These are phyloP conservation scores for Drosophila cracens DNA, from an alignment of 2,888 invertebrate species.

Conservation along the genomic window DNA sequence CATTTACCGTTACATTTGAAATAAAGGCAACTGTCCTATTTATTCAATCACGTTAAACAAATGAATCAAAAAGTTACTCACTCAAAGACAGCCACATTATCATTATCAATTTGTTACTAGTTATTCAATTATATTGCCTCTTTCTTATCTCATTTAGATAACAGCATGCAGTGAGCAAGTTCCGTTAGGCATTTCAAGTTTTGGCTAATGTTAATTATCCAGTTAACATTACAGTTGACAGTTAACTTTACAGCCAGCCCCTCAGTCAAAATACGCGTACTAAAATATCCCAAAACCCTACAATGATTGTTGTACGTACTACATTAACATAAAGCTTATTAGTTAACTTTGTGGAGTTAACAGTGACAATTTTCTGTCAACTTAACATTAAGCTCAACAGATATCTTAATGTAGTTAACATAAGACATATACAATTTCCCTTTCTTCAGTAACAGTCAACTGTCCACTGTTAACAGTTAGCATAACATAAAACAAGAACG, in stretches of 20 bases:
- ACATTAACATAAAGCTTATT: not conserved
- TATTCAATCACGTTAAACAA: not conserved
- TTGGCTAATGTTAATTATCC: not conserved
- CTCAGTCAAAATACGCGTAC: constrained; percentile 6
- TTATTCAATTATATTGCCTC: not conserved
- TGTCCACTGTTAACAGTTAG: not conserved
- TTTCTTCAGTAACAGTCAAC: not conserved
- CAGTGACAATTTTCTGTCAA: not conserved
- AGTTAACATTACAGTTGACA: not conserved
- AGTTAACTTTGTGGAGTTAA: not conserved
- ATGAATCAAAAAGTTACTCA: not conserved
- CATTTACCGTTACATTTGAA: not conserved
- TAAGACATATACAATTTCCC: not conserved
- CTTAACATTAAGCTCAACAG: not conserved
- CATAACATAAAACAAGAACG: not conserved
- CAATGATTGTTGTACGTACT: constrained; percentile 15
- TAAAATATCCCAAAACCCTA: constrained; percentile 28
- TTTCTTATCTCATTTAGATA: not conserved
- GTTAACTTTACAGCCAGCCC: not conserved
- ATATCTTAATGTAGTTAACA: not conserved
- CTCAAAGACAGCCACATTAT: not conserved
- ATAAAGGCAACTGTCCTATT: not conserved
- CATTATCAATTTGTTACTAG: too few species aligned
- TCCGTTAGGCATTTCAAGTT: too few species aligned
- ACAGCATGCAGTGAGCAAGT: not conserved